Evolutionary conservation across 2,888 invertebrate genomes (phyloP), one percentile per base, ranked within the genome.

Genomic region (Brachyopa scutellaris): DNA sequence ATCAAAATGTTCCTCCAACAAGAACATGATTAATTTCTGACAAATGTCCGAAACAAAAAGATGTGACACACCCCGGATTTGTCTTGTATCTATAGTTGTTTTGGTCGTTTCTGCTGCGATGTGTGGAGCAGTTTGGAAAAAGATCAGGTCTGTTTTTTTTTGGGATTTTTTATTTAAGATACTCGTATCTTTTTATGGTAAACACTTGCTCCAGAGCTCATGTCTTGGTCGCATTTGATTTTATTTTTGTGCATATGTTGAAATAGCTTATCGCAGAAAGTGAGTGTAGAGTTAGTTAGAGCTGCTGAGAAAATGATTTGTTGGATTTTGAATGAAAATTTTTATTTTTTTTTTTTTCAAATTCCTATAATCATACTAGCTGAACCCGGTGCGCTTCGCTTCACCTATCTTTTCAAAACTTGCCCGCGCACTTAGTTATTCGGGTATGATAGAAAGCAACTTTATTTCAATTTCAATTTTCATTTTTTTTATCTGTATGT

Each of bases 1-100:
- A 83, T 83, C 83, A 83, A 83, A 83, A 83, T 78, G 83, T 78
- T 73, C 83, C 82, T n/a, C n/a, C 72, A 83, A 84, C 87, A 88
- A 88, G 88, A 88, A 86, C 89, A 88, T 89, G 90, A 90, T 90
- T 89, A 90, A 89, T 90, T 88, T 88, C 87, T 89, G 89, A 89
- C 90, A 90, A 89, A 90, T 89, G 88, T 87, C 86, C 87, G 85
- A 88, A 88, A 87, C 86, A 86, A 88, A 87, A 87, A 88, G 88
- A 89, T 88, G 87, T 88, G 89, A 90, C 89, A 90, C 85, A 87
- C 86, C 87, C 86, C 84, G 84, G 77, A 40, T 57, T 80, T 62
- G 80, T 70, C 59, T 82, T 76, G 76, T 82, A 13, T 64, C 11
- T 55, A 21, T 33, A 31, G 66, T 64, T 51, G 19, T 66, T 72